Evolutionary conservation across 1,140 invertebrate genomes (phyloP), one percentile per base, ranked within the genome.

Genomic region (Zaprionus gabonicus): DNA sequence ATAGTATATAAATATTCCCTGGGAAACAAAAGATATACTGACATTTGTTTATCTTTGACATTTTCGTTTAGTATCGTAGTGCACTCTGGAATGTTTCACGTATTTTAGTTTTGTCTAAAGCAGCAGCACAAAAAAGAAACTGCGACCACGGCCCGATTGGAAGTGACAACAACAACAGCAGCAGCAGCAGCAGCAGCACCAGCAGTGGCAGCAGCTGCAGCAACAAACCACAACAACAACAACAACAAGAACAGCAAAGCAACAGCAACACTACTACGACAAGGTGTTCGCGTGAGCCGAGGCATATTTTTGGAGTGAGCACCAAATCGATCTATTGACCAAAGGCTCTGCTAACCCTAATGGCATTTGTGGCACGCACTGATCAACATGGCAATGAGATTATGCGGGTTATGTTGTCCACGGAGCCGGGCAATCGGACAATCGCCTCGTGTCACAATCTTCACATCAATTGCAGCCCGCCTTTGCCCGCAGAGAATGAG

Each of bases 381-480:
- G 76, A 78, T 78, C 56, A 66, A 41, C 72, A 67, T 62, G 76
- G 76, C 38, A 78, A 78, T 31, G 76, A 78, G 41, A 65, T 71
- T 49, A 76, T 78, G 72, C 66, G 76, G 3, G 66, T 78, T 0
- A 62, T 78, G 62, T 38, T 78, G 12, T 57, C 38, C 17, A 25
- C 72, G 4, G 72, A 78, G 17, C 67, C 67, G 13, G 72, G 59
- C 13, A 46, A 60, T 10, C 67, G 7, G 0, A 63, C 72, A 1
- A 27, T 71, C 4, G 72, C 76, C 38, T 66, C 66, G 4, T 66
- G 65, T 9, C 60, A 65, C 10, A 75, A 76, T 60, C 15, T 75
- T 6, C 41, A 62, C 15, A 78, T 78, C 31, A 78, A 78, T n/a
- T 78, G 67, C 15, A 31, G 12, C 2, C 53, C 59, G 6, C n/a